Evolutionary conservation across 2,888 invertebrate genomes (phyloP).

Genomic region (Esperia sulphurella): DNA sequence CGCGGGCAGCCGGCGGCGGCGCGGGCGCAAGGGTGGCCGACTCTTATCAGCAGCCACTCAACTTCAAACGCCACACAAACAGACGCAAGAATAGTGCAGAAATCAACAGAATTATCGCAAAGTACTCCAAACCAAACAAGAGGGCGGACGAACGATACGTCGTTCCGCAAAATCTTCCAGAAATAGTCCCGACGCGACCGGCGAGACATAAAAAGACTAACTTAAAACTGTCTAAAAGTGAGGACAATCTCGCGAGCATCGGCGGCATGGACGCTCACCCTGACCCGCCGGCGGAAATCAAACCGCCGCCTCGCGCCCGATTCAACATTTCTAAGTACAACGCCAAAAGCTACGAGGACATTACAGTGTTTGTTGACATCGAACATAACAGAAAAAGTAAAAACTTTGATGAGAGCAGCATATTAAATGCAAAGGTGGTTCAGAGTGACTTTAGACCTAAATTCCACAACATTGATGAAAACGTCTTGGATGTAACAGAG

Average conservation of each 20-base stretch:
- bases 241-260: slow-evolving; percentile 59
- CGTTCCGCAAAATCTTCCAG: slow-evolving; percentile 33
- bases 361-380: slow-evolving; percentile 60
- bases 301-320: slow-evolving; percentile 23
- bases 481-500: slow-evolving; percentile 36
- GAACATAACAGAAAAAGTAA: slow-evolving; percentile 56
- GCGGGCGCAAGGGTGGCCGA: slow-evolving; percentile 59
- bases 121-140: slow-evolving; percentile 68
- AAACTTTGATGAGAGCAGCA: slow-evolving; percentile 64
- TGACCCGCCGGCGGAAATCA: slow-evolving; percentile 37
- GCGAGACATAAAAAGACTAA: slow-evolving; percentile 42
- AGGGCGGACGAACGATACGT: slow-evolving; percentile 54
- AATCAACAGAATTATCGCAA: slow-evolving; percentile 77
- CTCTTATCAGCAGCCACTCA: slow-evolving; percentile 74
- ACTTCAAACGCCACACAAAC: slow-evolving; percentile 73
- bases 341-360: slow-evolving; percentile 66
- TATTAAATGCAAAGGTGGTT: slow-evolving; percentile 53
- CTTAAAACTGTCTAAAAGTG: slow-evolving; percentile 51
- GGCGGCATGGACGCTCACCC: slow-evolving; percentile 52
- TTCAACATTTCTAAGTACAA: slow-evolving; percentile 56
- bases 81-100: slow-evolving; percentile 74
- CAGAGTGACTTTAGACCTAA: slow-evolving; percentile 32
- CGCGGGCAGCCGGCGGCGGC: slow-evolving; percentile 59
- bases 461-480: slow-evolving; percentile 59
- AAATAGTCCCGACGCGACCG: slow-evolving; percentile 52